Base-by-base conservation (phyloP, 2,797 vertebrate species). In the Acanthis flammea region DNA sequence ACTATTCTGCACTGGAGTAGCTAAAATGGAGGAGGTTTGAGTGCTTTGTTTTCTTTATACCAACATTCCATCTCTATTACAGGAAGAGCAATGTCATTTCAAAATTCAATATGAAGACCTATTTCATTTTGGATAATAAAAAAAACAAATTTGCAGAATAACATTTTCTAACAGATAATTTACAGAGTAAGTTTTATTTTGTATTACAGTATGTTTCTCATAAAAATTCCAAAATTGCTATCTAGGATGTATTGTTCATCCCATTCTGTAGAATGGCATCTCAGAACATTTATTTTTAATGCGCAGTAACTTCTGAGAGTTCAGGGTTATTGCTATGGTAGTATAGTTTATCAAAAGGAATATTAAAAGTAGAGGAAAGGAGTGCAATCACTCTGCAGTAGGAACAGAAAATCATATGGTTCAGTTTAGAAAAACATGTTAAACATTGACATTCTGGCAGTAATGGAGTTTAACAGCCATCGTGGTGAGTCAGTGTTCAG, bases 51-150 rank as follows among this genome's bases (percentile, higher is more conserved):
- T 93, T 90, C 82, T 85, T 97, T 87, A 73, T 88, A 78, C 30
- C 71, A 77, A 51, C 74, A 95, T 84, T 51, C 27, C 57, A 77
- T 76, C 25, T 86, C 6, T 96, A 87, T 94, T 96, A 93, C 21
- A 51, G 58, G 50, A 93, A 93, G 50, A 84, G 7, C 35, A 86
- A 94, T 96, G 90, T 61, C 3, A 80, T 73, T 67, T 96, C 90
- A 96, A 83, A 97, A 68, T 58, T 96, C 80, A 92, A 51, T 94
- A 91, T 70, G 45, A 95, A 89, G 37, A 91, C 48, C 41, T 94
- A 79, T 95, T 96, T 96, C 14, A 83, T 86, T 96, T 91, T 76
- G 37, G 21, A 67, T 83, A 95, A 96, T 94, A 96, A 96, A 88
- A 88, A 91, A 94, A 94, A 14, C 35, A 92, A 90, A 94, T 95